Conservation (phyloP, 2,113 vertebrate species). For the Nannospalax galili region DNA sequence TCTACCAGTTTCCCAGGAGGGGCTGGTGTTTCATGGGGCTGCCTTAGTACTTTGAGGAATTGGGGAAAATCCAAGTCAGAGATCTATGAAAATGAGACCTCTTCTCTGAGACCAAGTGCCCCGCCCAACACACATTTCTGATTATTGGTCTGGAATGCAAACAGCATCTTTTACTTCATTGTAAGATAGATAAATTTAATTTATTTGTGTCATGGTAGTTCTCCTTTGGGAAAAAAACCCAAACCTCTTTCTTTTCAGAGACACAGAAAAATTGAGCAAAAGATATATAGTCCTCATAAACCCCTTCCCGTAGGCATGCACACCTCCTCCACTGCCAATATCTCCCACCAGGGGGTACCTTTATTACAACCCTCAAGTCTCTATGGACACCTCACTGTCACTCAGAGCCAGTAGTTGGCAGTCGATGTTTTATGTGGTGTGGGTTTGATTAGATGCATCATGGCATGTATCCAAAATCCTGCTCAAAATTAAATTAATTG, state of each 20-base stretch:
- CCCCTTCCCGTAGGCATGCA: too few species aligned
- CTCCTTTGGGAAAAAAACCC: not conserved
- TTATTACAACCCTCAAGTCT: not conserved
- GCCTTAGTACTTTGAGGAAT: not conserved
- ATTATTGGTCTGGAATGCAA: not conserved
- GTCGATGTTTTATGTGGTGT: not conserved
- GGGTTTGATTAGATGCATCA: not conserved
- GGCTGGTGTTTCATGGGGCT: not conserved
- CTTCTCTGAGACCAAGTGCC: not conserved
- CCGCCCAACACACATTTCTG: not conserved
- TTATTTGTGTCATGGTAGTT: not conserved
- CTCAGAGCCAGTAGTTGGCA: not conserved
- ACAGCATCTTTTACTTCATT: conserved; percentile 13
- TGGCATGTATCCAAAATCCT: not conserved
- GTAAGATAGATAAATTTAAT: not conserved
- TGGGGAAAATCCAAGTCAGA: not conserved
- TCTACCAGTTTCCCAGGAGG: not conserved
- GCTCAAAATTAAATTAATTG: conserved; percentile 4
- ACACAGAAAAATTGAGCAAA: not conserved
- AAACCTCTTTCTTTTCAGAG: not conserved
- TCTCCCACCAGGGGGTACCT: not conserved
- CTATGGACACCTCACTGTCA: not conserved
- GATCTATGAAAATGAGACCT: not conserved
- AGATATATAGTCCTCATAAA: not conserved
- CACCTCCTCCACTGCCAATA: not conserved